phyloP scores from a whole-genome alignment of 2,113 vertebrate species.

The Alethe diademata region DNA sequence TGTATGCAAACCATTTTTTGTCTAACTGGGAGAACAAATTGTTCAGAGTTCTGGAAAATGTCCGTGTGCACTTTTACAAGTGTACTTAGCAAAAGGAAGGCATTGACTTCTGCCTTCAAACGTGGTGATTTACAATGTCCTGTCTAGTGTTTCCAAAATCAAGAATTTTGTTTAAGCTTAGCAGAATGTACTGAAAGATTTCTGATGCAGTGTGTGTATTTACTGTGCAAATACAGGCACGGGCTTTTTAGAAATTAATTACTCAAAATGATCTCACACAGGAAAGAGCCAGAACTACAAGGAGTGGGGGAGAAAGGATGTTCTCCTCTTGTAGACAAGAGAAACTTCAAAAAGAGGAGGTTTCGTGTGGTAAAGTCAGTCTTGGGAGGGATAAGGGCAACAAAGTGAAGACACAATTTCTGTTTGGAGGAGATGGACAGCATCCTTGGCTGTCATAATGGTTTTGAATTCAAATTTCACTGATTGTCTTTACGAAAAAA shows the following conservation, averaged over 20 bases:
- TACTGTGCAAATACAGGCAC: neutral
- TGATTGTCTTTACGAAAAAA: neutral
- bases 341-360: neutral
- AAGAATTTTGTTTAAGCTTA: constrained; percentile 57
- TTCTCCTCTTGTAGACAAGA: neutral
- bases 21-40: constrained; percentile 9
- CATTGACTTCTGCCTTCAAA: constrained; percentile 62
- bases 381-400: neutral
- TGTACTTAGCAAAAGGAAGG: constrained; percentile 48
- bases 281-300: neutral
- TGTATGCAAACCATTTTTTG: constrained; percentile 62
- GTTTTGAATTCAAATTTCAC: neutral
- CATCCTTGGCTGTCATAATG: neutral
- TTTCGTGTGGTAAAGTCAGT: neutral
- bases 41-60: constrained; percentile 58
- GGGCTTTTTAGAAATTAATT: neutral
- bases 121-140: constrained; percentile 52
- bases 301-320: neutral
- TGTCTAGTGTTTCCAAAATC: constrained; percentile 62
- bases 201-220: neutral
- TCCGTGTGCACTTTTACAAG: constrained; percentile 31
- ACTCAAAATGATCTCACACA: neutral
- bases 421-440: neutral
- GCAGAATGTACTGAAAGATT: constrained; percentile 6
- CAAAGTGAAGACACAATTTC: neutral